Evolutionary conservation across 2,113 vertebrate genomes (phyloP).

Genomic region (Corythornis madagascariensis): DNA sequence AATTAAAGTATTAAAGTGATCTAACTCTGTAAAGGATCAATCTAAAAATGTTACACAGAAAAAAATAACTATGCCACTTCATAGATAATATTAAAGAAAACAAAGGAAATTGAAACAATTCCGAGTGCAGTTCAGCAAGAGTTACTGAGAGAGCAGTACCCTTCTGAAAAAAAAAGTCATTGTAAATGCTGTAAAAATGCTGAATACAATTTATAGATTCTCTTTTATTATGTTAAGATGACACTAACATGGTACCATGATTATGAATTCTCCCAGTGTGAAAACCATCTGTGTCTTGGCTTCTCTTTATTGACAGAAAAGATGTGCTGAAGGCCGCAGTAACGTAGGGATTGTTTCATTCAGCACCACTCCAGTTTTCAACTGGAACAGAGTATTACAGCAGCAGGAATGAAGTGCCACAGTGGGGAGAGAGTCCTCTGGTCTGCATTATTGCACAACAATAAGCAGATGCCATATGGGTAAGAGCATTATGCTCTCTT

Average conservation of each 20-base stretch:
- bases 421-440: not conserved
- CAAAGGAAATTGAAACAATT: not conserved
- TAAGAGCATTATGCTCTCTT: not conserved
- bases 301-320: not conserved
- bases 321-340: not conserved
- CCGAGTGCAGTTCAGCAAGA: not conserved
- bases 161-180: not conserved
- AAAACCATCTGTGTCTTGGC: not conserved
- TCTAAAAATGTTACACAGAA: not conserved
- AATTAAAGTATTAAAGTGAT: not conserved
- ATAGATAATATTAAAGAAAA: not conserved
- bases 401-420: not conserved
- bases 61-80: not conserved
- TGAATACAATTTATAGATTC: not conserved
- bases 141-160: not conserved
- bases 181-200: not conserved
- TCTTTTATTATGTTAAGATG: not conserved
- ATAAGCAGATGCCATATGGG: not conserved
- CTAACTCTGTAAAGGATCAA: not conserved
- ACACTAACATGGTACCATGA: not conserved
- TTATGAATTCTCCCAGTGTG: not conserved
- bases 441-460: not conserved
- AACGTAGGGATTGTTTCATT: not conserved
- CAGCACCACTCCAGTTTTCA: not conserved
- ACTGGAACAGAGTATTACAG: not conserved